Conservation (phyloP, 2,797 vertebrate species). For the Otolemur crassicaudatus region DNA sequence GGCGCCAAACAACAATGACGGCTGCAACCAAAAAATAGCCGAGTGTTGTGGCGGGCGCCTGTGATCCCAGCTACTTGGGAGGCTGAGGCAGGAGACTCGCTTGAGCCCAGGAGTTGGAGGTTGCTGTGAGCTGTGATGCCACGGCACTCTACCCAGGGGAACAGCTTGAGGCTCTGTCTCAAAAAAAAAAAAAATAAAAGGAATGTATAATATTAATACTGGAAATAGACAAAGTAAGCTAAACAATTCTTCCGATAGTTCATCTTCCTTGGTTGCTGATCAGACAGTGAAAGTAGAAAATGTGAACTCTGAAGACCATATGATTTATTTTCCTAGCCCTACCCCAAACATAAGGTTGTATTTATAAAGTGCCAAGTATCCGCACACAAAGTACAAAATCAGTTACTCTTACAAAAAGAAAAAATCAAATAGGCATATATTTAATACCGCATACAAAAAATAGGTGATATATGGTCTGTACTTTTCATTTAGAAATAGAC, state of each 20-base stretch:
- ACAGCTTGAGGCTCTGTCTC: no score
- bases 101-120: no score
- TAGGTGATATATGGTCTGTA: neutral
- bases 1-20: no score
- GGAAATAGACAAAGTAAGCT: neutral
- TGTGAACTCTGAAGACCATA: neutral
- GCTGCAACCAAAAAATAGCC: no score
- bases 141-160: no score
- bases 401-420: neutral
- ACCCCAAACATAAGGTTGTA: neutral
- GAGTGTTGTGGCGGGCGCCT: no score
- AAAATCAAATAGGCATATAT: neutral
- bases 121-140: no score
- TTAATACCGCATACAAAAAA: neutral
- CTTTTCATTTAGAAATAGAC: constrained; percentile 9
- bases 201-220: neutral
- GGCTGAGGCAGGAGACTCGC: no score
- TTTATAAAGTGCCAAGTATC: neutral
- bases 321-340: neutral
- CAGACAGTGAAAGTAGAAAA: neutral
- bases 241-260: neutral
- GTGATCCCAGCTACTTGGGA: no score
- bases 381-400: neutral
- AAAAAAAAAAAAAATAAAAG: no score
- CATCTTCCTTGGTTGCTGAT: neutral